Conservation (phyloP, 2,113 vertebrate genomes). For the Etheostoma cragini region DNA sequence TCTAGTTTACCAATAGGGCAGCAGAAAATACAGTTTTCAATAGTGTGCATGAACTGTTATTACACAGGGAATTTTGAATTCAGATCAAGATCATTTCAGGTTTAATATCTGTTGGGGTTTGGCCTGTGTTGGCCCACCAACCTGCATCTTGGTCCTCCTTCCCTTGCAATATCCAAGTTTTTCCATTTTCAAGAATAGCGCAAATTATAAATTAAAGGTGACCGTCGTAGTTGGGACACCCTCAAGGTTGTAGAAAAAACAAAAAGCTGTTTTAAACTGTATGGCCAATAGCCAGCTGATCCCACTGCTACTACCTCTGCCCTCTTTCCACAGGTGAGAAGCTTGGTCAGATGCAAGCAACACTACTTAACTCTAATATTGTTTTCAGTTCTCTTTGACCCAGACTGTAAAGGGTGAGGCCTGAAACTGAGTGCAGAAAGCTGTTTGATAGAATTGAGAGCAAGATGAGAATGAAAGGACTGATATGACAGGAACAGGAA, state of each 20-base stretch:
- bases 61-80: not conserved
- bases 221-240: not conserved
- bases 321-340: slow-evolving; percentile 15
- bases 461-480: slow-evolving; percentile 6
- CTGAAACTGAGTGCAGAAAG: not conserved
- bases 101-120: too few relatives aligned
- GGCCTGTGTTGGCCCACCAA: too few relatives aligned
- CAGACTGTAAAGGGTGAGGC: slow-evolving; percentile 25
- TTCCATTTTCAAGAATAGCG: not conserved
- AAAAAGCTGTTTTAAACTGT: slow-evolving; percentile 1
- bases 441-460: slow-evolving; percentile 6
- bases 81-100: not conserved
- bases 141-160: too few relatives aligned
- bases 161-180: not conserved
- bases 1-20: not conserved
- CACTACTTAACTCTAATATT: not conserved
- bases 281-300: slow-evolving; percentile 16
- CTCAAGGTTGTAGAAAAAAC: slow-evolving; percentile 25
- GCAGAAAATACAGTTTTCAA: not conserved
- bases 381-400: slow-evolving; percentile 25
- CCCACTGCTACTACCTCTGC: slow-evolving; percentile 6
- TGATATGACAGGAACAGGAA: slow-evolving; percentile 41
- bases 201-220: not conserved
- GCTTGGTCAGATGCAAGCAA: not conserved
- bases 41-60: not conserved